Percentiles rank a stretch among this genome's conserved stretches.
Conservation (phyloP, 2,113 vertebrate genomes). For the Cervus canadensis region DNA sequence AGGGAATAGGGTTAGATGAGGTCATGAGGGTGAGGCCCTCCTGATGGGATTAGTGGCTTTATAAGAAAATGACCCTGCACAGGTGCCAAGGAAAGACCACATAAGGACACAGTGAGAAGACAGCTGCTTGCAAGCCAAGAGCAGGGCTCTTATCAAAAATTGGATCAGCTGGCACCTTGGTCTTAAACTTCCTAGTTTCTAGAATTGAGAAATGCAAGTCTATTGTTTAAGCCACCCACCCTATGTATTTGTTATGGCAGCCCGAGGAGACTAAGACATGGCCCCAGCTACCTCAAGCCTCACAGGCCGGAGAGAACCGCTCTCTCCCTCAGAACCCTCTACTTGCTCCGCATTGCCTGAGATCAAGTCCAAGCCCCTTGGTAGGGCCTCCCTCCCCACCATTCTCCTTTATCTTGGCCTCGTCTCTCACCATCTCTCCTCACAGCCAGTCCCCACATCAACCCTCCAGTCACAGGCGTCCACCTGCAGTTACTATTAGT, state of each 20-base stretch:
- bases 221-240: neutral
- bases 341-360: neutral
- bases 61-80: neutral
- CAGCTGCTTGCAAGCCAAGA: neutral
- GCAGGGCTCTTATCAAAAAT: neutral
- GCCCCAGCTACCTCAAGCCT: neutral
- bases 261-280: neutral
- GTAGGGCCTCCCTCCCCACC: neutral
- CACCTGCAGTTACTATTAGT: neutral
- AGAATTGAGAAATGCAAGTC: neutral
- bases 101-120: neutral
- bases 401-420: neutral
- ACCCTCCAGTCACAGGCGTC: neutral
- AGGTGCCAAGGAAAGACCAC: neutral
- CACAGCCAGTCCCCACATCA: neutral
- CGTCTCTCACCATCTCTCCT: neutral
- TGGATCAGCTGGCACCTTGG: neutral
- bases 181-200: neutral
- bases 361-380: neutral
- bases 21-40: neutral
- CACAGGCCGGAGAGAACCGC: neutral
- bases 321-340: neutral
- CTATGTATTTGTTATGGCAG: neutral
- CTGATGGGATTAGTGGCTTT: neutral
- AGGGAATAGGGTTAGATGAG: neutral